Base-by-base conservation (phyloP, 2,888 invertebrate genomes). In the Tiphia femorata region DNA sequence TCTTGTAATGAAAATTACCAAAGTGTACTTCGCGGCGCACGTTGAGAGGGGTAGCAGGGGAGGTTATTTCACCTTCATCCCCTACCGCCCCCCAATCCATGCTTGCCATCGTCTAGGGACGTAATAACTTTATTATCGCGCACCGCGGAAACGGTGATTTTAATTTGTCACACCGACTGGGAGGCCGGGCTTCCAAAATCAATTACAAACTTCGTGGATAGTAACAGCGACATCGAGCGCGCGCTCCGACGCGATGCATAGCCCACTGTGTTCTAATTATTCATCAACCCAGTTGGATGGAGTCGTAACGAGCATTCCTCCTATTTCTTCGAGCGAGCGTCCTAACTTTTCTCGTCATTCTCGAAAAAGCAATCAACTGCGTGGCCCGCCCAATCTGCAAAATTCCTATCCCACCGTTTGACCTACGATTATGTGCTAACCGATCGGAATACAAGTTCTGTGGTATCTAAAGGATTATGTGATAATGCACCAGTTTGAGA, bases 161-260 rank as follows among this genome's bases (percentile, higher is more conserved):
- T 70, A 70, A 70, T 72, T 72, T 62, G 69, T 69, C 64, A 64
- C 50, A 33, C 51, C 51, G 48, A 66, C 58, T 62, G 55, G 49
- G 62, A 14, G 12, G 69, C 53, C 54, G 58, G 58, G 49, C 47
- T 49, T 51, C 61, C 61, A 59, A 72, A 73, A 72, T 73, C 74
- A 72, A 73, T 73, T 73, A 73, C 41, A 49, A 70, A 73, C 67
- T 73, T 73, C 42, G 52, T 53, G 55, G 58, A 73, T 67, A 42
- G 67, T 58, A 62, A 67, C 65, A 64, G 58, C 63, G 60, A 59
- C 62, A 43, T 50, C 51, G 42, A 20, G 38, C 30, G 21, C 23
- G 30, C 29, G 29, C 37, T 29, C 23, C 42, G 48, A 14, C 27
- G 29, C 25, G 29, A 43, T 17, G 43, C 43, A 38, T 59, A 48